Percentiles rank a stretch among this genome's conserved stretches.
Evolutionary conservation across 2,113 vertebrate genomes (phyloP).

Genomic region (Phalacrocorax pelagicus): DNA sequence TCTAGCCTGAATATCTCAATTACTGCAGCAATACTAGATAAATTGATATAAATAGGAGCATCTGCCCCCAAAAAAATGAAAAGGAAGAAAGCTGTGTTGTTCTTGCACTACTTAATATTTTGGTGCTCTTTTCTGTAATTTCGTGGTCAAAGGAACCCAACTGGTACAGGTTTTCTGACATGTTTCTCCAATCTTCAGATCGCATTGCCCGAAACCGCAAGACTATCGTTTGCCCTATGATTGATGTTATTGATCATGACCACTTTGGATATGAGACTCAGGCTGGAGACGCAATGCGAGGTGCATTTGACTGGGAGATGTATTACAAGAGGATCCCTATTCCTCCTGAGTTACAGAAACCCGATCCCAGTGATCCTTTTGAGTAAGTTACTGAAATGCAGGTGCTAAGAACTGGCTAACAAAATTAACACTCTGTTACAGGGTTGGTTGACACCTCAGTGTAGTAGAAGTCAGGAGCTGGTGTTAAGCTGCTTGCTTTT

Average conservation of each 20-base stretch:
- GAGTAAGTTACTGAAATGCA: conserved; percentile 81
- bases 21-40: not conserved
- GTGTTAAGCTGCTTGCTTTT: conserved; percentile 40
- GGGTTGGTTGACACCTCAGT: not conserved
- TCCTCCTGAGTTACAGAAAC: conserved; percentile 87
- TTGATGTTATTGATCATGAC: conserved; percentile 96
- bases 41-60: not conserved
- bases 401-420: not conserved
- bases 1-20: not conserved
- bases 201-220: conserved; percentile 93
- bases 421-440: not conserved
- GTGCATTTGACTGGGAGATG: conserved; percentile 99
- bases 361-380: conserved; percentile 92
- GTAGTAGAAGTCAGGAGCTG: not conserved
- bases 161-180: not conserved
- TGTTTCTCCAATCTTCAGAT: conserved; percentile 76
- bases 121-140: not conserved
- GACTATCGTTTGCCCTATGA: conserved; percentile 97
- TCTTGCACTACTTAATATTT: not conserved
- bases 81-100: rapidly evolving
- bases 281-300: conserved; percentile 95
- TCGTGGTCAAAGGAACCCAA: not conserved
- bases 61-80: not conserved
- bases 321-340: conserved; percentile 98
- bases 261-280: conserved; percentile 96